Percentiles rank a stretch among this genome's conserved stretches.
Conservation (phyloP, 2,113 vertebrate species). For the Heptranchias perlo region DNA sequence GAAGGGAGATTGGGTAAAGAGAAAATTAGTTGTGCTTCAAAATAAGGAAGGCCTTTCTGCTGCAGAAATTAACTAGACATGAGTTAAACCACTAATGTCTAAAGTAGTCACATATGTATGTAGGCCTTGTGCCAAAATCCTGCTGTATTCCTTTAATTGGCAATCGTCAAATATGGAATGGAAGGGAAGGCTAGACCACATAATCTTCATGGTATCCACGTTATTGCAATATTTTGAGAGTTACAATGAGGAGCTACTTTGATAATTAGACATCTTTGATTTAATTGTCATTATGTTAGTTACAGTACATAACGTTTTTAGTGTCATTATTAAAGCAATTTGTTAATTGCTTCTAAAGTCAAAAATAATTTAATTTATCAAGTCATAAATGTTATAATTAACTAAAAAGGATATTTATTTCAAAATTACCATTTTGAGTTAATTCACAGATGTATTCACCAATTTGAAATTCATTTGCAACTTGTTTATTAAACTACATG, state of each 20-base stretch:
- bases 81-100: background rate
- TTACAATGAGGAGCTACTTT: background rate
- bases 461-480: constrained; percentile 17
- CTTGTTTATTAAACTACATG: background rate
- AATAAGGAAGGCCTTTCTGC: background rate
- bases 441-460: background rate
- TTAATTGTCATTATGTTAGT: background rate
- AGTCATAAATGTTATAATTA: background rate
- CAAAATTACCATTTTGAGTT: constrained; percentile 5
- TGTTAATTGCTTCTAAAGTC: background rate
- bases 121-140: background rate
- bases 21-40: background rate
- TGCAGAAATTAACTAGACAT: background rate
- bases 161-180: background rate
- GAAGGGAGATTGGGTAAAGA: background rate
- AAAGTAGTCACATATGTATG: background rate
- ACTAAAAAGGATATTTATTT: background rate
- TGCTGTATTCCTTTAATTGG: background rate
- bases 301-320: background rate
- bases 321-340: background rate
- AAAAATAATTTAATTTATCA: background rate
- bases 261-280: background rate
- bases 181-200: background rate
- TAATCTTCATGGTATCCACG: background rate
- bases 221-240: background rate